Base-by-base conservation (phyloP, 2,888 invertebrate genomes). In the Strigamia crassipes region DNA sequence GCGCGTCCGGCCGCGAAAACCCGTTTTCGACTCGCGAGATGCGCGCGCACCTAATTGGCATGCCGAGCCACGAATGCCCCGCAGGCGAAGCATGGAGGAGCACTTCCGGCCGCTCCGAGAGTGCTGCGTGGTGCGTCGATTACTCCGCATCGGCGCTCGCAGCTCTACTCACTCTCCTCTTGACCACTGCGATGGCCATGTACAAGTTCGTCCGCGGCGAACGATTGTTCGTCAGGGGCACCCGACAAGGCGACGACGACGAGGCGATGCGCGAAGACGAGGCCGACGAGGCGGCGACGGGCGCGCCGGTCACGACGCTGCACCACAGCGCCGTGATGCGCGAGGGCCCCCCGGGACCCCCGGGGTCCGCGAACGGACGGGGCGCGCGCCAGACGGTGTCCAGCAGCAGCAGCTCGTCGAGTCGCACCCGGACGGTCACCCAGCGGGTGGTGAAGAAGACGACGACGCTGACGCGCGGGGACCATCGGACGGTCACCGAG, bases 381-480 rank as follows among this genome's bases (percentile, higher is more conserved):
- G 84, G 34, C 84, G 84, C 86, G 91, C 90, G 84, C 18, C 21
- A 90, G 90, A 90, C 83, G 90, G 90, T 83, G 89, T 91, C 88
- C 90, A 90, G 86, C 90, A 94, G 86, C 23, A 94, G 86, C 23
- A 93, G 94, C 89, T 93, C 94, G 86, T 93, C 94, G 87, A 92
- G 93, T 88, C 92, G 92, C 87, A 93, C 92, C 83, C 94, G 95
- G 56, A 91, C 94, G 83, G 92, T 94, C 85, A 96, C 95, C 34
- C 94, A 95, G 73, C 92, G 94, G 87, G 94, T 96, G 84, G 93
- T 96, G 81, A 91, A 94, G 84, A 96, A 95, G 88, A 94, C 96
- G 85, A 96, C 96, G 46, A 96, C 96, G 1, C 88, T 96, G 85
- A 94, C 94, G 84, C 91, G 95, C 18, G 96, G 95, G 61, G 95